phyloP scores from a whole-genome alignment of 2,797 vertebrate species.

The Bufotes viridis region DNA sequence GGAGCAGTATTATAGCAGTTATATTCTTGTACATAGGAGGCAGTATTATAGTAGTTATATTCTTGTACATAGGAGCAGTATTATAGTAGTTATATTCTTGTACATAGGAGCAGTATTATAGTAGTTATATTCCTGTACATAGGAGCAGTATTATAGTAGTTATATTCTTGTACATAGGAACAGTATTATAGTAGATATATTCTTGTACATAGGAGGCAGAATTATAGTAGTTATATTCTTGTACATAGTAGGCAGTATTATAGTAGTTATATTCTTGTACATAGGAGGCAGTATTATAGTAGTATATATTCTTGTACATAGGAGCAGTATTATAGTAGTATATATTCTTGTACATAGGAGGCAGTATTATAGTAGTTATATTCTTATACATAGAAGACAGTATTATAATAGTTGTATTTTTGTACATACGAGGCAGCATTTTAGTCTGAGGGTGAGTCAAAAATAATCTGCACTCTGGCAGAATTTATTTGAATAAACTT shows the following conservation, averaged over 20 bases:
- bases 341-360: no score
- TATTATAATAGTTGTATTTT: neutral
- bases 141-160: neutral
- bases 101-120: neutral
- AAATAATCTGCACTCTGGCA: neutral
- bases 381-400: neutral
- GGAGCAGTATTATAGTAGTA: neutral
- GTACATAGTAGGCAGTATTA: neutral
- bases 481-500: no score
- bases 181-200: neutral
- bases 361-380: constrained; percentile 9
- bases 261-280: neutral
- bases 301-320: neutral
- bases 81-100: neutral
- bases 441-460: neutral
- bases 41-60: neutral
- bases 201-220: neutral
- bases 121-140: neutral
- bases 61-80: neutral
- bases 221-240: constrained; percentile 10
- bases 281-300: neutral
- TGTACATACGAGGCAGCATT: neutral
- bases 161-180: neutral
- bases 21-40: neutral
- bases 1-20: neutral